A percentile compares a stretch with the other conserved stretches of the same genome.
These are phyloP conservation scores for Aspiorhynchus laticeps DNA, from an alignment of 2,113 vertebrate species.

Conservation along the genomic window DNA sequence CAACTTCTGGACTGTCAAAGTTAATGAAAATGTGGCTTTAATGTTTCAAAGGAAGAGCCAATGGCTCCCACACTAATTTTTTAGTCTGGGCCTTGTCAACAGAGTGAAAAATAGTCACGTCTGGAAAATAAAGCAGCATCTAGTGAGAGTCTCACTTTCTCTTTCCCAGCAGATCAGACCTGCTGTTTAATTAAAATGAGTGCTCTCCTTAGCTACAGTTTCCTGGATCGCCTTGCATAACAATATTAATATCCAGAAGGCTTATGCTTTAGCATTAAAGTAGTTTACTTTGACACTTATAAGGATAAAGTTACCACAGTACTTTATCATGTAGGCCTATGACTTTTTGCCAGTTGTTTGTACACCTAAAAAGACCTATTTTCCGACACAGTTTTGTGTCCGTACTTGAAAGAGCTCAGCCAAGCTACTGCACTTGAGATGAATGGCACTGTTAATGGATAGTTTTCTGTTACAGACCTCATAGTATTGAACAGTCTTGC, in stretches of 20 bases:
- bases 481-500: not conserved
- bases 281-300: not conserved
- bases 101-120: not conserved
- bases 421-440: not conserved
- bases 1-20: not conserved
- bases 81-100: not conserved
- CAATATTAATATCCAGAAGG: not conserved
- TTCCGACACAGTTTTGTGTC: not conserved
- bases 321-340: not conserved
- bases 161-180: not conserved
- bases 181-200: slow-evolving; percentile 18
- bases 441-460: not conserved
- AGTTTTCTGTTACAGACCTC: not conserved
- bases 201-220: slow-evolving; percentile 18
- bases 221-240: not conserved
- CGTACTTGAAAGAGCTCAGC: not conserved
- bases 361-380: not conserved
- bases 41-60: not conserved
- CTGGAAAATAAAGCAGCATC: not conserved
- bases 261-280: not conserved
- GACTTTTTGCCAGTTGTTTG: not conserved
- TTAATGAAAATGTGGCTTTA: not conserved
- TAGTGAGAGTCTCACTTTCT: slow-evolving; percentile 3
- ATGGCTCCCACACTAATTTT: not conserved
- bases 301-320: not conserved